These are phyloP conservation scores for Halyomorpha halys DNA, from an alignment of 1,140 invertebrate species.

Conservation along the genomic window DNA sequence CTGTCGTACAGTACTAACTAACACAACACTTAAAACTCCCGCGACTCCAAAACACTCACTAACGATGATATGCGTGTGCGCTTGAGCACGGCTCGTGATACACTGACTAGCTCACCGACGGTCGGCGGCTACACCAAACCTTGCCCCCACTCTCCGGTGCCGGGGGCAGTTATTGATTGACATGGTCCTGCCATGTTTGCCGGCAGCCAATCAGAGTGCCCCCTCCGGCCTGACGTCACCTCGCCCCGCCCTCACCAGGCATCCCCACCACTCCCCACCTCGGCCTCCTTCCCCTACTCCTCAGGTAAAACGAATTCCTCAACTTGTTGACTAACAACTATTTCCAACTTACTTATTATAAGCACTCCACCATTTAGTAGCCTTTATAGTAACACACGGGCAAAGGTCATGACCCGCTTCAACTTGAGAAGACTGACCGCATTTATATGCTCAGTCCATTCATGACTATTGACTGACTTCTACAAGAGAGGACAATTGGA, in stretches of 20 bases:
- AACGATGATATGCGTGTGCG: background rate
- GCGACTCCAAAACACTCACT: slow-evolving; percentile 10
- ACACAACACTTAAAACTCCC: slow-evolving; percentile 12
- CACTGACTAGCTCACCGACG: slow-evolving; percentile 18
- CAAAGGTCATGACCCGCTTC: slow-evolving; percentile 1
- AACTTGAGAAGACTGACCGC: slow-evolving; percentile 5
- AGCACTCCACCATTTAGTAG: slow-evolving; percentile 14
- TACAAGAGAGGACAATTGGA: background rate
- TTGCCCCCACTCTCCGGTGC: slow-evolving; percentile 13
- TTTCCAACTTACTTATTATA: slow-evolving; percentile 23
- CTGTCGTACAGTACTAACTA: slow-evolving; percentile 7
- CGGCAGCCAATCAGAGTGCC: slow-evolving; percentile 27
- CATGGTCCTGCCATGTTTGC: slow-evolving; percentile 31
- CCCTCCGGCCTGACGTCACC: slow-evolving; percentile 25
- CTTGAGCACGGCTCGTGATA: slow-evolving; percentile 14
- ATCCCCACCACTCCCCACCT: slow-evolving; percentile 13
- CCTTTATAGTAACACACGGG: slow-evolving; percentile 9
- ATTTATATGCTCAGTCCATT: background rate
- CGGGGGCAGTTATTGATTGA: slow-evolving; percentile 30
- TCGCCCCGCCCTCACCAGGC: slow-evolving; percentile 18
- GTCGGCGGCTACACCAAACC: slow-evolving; percentile 17
- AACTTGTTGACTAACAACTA: slow-evolving; percentile 31
- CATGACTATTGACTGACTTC: slow-evolving; percentile 1
- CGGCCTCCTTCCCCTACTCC: slow-evolving; percentile 12
- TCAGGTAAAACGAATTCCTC: slow-evolving; percentile 28